phyloP scores from a whole-genome alignment of 35 echinoderm and acorn worm genomes.

The Ptychodera flava region DNA sequence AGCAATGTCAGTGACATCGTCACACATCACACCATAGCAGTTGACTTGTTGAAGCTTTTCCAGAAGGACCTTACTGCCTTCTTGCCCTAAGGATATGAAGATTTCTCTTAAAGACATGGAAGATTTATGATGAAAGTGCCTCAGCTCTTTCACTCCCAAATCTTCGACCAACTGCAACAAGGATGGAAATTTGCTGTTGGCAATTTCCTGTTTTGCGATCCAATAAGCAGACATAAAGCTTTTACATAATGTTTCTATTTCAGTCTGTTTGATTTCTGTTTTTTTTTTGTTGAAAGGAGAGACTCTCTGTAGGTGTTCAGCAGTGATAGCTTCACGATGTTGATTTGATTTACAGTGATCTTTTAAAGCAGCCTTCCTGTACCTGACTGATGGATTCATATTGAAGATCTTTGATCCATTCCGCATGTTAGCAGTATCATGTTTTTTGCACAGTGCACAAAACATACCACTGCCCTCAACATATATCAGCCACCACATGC shows the following conservation, averaged over 20 bases:
- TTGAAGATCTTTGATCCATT: not conserved
- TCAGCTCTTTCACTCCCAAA: not conserved
- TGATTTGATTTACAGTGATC: not conserved
- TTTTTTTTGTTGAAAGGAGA: not conserved
- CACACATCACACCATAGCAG: not conserved
- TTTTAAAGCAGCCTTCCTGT: not conserved
- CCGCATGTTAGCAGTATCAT: not conserved
- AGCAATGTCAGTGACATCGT: not conserved
- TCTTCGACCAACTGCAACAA: not conserved
- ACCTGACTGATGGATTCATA: not conserved
- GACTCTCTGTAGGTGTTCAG: not conserved
- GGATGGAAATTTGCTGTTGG: not conserved
- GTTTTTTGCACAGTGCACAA: slow-evolving; percentile 3
- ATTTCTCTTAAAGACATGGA: not conserved
- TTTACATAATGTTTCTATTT: not conserved
- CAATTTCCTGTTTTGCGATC: not conserved
- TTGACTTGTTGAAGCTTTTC: not conserved
- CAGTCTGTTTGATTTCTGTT: not conserved
- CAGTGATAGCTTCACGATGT: not conserved
- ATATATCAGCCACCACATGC: slow-evolving; percentile 2
- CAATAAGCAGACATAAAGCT: not conserved
- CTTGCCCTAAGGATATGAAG: not conserved
- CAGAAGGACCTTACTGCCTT: not conserved
- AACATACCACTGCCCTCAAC: slow-evolving; percentile 8
- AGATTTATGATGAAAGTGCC: slow-evolving; percentile 3